Base-by-base conservation (phyloP, 2,888 invertebrate species). In the Pollenia angustigena region DNA sequence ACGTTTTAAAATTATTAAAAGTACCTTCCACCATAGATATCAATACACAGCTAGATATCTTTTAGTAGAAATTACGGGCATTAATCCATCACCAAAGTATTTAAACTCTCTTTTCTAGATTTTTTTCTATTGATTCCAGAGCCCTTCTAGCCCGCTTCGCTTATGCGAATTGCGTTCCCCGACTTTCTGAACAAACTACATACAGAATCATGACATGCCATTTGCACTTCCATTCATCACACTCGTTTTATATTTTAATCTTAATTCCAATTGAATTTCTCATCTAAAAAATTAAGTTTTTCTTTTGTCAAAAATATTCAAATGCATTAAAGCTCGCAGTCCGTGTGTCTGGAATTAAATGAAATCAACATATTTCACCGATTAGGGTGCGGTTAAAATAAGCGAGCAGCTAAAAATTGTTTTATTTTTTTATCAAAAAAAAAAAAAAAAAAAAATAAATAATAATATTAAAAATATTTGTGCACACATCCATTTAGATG, bases 301-400 rank as follows among this genome's bases (percentile, higher is more conserved):
- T 52, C 11, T 42, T 48, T 79, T 69, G 56, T 58, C 68, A 78
- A 60, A 64, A 80, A 66, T 74, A 64, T 79, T 79, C 74, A 40
- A 79, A 64, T 58, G 23, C 69, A 18, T 71, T 85, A 14, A 79
- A 79, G 14, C 42, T 79, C 7, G 10, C 23, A 44, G 32, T 18
- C 40, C 9, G 12, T 18, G 46, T 23, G 56, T 64, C 54, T 48
- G 66, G 9, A 58, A 44, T 79, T 79, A 69, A 79, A 82, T 72
- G 32, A 56, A 69, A 79, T 83, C 68, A 75, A 75, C 69, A 82
- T 86, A 83, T 83, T 66, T 86, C 58, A 82, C 44, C 64, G 85
- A 75, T 83, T 83, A 80, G 79, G 85, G 85, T 83, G 85, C 75
- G 80, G 85, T 71, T 16, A 66, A 83, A 64, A 83, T 80, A 80